phyloP scores from a whole-genome alignment of 2,888 invertebrate genomes.

The Globia sparganii region DNA sequence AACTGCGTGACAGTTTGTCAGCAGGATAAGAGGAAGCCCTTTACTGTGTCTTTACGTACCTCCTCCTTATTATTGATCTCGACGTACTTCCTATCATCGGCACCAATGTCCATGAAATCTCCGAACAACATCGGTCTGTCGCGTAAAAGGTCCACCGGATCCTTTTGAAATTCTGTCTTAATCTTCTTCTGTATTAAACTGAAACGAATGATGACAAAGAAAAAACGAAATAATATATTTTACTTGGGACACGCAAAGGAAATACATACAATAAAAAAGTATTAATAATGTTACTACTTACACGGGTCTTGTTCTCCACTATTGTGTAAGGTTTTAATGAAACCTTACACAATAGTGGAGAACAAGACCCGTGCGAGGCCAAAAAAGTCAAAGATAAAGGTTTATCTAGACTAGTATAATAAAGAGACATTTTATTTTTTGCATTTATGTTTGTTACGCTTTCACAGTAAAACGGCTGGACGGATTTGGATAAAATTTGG shows the following conservation, averaged over 20 bases:
- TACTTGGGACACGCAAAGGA: neutral
- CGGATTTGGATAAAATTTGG: no score
- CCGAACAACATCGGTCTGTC: slow-evolving; percentile 91
- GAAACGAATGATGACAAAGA: neutral
- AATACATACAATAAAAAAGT: neutral
- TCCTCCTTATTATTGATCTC: slow-evolving; percentile 91
- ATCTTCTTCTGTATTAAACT: slow-evolving; percentile 91
- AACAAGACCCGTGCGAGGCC: neutral
- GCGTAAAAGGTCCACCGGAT: slow-evolving; percentile 87
- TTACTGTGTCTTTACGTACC: slow-evolving; percentile 77
- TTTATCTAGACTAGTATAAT: no score
- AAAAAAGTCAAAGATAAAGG: neutral
- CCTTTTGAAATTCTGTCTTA: slow-evolving; percentile 88
- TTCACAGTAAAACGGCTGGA: no score
- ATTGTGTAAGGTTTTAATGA: no score
- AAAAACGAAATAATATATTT: neutral
- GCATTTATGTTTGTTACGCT: no score
- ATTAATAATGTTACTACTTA: no score
- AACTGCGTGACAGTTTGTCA: no score
- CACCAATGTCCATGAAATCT: slow-evolving; percentile 91
- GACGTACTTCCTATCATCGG: slow-evolving; percentile 91
- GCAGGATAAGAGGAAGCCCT: no score
- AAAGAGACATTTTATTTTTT: no score
- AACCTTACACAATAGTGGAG: neutral
- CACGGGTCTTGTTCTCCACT: no score